Evolutionary conservation across 2,888 invertebrate species (phyloP).

Genomic region (Drosophila robusta): DNA sequence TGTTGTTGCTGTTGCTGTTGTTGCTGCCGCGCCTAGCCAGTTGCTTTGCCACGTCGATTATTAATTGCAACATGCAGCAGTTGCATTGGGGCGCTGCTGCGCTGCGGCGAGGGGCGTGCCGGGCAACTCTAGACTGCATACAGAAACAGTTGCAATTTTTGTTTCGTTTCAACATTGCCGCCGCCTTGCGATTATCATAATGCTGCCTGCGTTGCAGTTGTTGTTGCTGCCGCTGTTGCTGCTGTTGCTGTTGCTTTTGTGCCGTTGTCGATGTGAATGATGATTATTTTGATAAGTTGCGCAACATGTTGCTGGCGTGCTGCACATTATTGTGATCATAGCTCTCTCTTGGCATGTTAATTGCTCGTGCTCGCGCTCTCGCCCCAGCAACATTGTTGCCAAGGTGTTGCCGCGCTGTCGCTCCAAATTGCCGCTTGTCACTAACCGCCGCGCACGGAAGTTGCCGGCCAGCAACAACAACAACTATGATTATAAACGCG

Average conservation of each 20-base stretch:
- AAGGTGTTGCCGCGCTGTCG: constrained; percentile 55
- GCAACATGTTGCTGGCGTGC: constrained; percentile 62
- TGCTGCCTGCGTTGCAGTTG: constrained; percentile 58
- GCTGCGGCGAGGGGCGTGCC: constrained; percentile 29
- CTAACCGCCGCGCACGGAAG: constrained; percentile 60
- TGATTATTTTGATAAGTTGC: constrained; percentile 76
- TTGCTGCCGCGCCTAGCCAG: constrained; percentile 47
- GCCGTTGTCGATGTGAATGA: constrained; percentile 66
- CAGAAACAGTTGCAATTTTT: constrained; percentile 73
- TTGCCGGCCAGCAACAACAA: constrained; percentile 37
- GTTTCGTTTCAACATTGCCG: constrained; percentile 69
- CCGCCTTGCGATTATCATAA: constrained; percentile 72
- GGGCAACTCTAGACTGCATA: constrained; percentile 49
- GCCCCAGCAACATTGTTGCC: constrained; percentile 67
- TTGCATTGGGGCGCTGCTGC: constrained; percentile 16
- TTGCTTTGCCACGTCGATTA: constrained; percentile 66
- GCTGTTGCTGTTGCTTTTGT: constrained; percentile 30
- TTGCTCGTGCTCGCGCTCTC: constrained; percentile 37
- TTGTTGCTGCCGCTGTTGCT: constrained; percentile 15
- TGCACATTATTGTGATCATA: constrained; percentile 39
- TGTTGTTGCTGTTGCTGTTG: constrained; percentile 19
- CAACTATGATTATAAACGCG: constrained; percentile 74
- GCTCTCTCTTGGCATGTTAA: constrained; percentile 57
- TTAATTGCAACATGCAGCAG: constrained; percentile 72
- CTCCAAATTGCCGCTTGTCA: constrained; percentile 75